phyloP scores from a whole-genome alignment of 2,888 invertebrate genomes.

The Ypsolopha scabrella region DNA sequence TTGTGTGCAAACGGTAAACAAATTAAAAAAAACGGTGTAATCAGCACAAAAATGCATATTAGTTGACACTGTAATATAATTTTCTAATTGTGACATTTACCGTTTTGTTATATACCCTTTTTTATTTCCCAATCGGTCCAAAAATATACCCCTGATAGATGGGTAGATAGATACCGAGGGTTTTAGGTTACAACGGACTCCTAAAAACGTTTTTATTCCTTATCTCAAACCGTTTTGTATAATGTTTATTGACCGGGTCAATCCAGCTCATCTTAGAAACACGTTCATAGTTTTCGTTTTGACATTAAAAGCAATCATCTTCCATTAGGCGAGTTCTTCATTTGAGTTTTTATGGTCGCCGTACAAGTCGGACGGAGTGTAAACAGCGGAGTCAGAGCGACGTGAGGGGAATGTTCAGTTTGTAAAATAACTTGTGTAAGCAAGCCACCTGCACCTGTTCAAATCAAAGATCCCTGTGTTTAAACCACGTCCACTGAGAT shows the following conservation, averaged over 20 bases:
- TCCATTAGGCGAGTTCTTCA: slow-evolving; percentile 9
- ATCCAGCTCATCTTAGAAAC: not conserved
- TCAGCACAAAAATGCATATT: no score
- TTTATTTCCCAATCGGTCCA: no score
- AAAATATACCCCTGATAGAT: no score
- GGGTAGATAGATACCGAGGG: no score
- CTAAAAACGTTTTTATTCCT: no score
- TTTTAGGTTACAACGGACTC: no score
- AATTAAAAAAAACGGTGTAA: no score
- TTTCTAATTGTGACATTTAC: no score
- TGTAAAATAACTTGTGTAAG: slow-evolving; percentile 45
- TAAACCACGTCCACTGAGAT: slow-evolving; percentile 15
- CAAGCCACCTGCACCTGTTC: slow-evolving; percentile 54
- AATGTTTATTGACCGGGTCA: not conserved
- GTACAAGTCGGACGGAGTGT: slow-evolving; percentile 13
- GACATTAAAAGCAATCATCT: slow-evolving; percentile 10
- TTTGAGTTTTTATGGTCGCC: slow-evolving; percentile 12
- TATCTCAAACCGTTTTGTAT: no score
- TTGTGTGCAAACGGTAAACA: no score
- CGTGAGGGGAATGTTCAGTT: slow-evolving; percentile 30
- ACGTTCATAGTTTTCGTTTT: not conserved
- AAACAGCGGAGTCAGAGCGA: slow-evolving; percentile 21
- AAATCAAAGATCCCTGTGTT: slow-evolving; percentile 55
- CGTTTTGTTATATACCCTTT: no score
- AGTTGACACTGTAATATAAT: no score